Conservation (phyloP, 37 sponge, comb jelly and placozoan genomes). For the Bolinopsis microptera region DNA sequence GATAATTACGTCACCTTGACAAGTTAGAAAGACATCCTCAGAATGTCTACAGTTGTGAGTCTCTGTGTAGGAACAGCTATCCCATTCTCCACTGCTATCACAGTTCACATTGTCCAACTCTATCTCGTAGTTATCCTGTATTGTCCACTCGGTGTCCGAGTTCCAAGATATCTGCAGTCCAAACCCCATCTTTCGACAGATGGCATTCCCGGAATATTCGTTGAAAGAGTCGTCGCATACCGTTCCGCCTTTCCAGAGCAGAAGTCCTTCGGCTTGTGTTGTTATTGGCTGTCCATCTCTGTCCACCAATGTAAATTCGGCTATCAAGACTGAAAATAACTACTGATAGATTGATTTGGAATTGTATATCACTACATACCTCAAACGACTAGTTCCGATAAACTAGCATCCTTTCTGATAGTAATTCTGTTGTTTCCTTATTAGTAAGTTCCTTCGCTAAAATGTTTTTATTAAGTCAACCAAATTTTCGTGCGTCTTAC, state of each 20-base stretch:
- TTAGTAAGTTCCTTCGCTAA: no score
- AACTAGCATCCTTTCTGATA: no score
- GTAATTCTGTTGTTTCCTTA: no score
- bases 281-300: neutral
- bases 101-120: neutral
- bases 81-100: neutral
- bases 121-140: neutral
- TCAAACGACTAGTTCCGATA: no score
- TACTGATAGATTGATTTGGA: no score
- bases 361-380: no score
- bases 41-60: neutral
- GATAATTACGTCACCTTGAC: no score
- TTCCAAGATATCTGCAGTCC: no score
- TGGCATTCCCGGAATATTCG: neutral
- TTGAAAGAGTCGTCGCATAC: neutral
- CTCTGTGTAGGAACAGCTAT: neutral
- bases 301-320: neutral
- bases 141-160: neutral
- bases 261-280: neutral
- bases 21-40: neutral
- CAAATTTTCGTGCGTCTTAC: no score
- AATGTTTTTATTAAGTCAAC: no score
- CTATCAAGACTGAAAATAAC: no score
- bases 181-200: neutral
- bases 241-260: neutral